These are phyloP conservation scores for Taeniopygia guttata DNA, from an alignment of 2,797 vertebrate genomes.

Conservation along the genomic window DNA sequence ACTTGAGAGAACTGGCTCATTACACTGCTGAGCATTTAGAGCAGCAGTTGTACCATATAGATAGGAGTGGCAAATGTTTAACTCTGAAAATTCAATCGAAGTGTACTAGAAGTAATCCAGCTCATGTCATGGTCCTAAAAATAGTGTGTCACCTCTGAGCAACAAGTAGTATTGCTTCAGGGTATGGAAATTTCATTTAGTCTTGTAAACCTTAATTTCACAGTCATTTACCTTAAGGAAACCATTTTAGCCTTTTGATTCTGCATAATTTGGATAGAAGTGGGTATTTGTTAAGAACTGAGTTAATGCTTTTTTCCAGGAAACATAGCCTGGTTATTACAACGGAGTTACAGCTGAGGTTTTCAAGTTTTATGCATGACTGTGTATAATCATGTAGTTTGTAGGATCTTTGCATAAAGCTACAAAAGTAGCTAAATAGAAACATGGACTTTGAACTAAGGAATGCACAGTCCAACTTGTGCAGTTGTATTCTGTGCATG, in stretches of 20 bases:
- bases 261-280: neutral
- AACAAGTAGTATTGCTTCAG: neutral
- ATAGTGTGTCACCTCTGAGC: slow-evolving; percentile 44
- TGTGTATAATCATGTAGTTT: neutral
- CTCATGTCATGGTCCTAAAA: slow-evolving; percentile 45
- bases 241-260: neutral
- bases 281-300: neutral
- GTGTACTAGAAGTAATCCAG: slow-evolving; percentile 4
- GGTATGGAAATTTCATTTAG: neutral
- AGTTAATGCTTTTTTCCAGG: neutral
- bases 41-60: neutral
- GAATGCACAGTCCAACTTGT: neutral
- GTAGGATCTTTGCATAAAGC: neutral
- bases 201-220: neutral
- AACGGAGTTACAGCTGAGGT: neutral
- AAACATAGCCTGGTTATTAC: neutral
- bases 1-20: neutral
- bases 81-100: slow-evolving; percentile 33
- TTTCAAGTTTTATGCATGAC: neutral
- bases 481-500: neutral
- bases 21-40: neutral
- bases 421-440: neutral
- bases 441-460: neutral
- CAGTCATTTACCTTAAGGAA: neutral
- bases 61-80: neutral